Evolutionary conservation across 2,113 vertebrate genomes (phyloP), one percentile per base, ranked within the genome.

Genomic region (Psittacara wagleri): DNA sequence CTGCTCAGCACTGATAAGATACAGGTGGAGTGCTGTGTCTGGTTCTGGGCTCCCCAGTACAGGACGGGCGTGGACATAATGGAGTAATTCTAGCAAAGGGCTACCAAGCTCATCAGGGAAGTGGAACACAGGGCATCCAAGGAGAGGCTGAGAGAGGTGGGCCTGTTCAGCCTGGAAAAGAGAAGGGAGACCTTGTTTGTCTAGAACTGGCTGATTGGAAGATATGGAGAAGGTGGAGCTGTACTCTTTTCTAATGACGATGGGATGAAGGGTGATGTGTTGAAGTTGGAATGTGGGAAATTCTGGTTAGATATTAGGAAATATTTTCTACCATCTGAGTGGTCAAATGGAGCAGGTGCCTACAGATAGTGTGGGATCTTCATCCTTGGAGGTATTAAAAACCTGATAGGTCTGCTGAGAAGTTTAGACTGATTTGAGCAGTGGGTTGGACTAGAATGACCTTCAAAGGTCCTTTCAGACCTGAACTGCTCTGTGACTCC

Each of bases 171-270:
- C 14, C 5, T 83, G 80, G 41, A 85, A 22, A 64, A 55, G 17
- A 64, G 33, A 70, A 41, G 20, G 27, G 9, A 72, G 23, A 35
- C 13, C 7, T 61, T 29, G 3, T 62, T 82, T 52, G 29, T 72
- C 24, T 64, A 52, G 52, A 79, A 49, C 8, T 63, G 48, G 10
- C 25, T 54, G 13, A 22, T 14, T 8, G 2, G 31, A 86, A 67
- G 57, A 54, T 37, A n/a, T 0, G 4, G 10, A 27, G 27, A 67
- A 75, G 43, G 12, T n/a, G 37, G 14, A 90, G 9, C 19, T 13
- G 4, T 59, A 13, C 0, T 0, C 22, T 85, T 55, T 44, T 83
- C n/a, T 68, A 33, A 17, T 0, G 1, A 16, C 51, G 20, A 6
- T 41, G 6, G 13, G 15, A 27, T 86, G 25, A 83, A 10, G 14